These are phyloP conservation scores for Dromius quadrimaculatus DNA, from an alignment of 2,888 invertebrate species.

Conservation along the genomic window DNA sequence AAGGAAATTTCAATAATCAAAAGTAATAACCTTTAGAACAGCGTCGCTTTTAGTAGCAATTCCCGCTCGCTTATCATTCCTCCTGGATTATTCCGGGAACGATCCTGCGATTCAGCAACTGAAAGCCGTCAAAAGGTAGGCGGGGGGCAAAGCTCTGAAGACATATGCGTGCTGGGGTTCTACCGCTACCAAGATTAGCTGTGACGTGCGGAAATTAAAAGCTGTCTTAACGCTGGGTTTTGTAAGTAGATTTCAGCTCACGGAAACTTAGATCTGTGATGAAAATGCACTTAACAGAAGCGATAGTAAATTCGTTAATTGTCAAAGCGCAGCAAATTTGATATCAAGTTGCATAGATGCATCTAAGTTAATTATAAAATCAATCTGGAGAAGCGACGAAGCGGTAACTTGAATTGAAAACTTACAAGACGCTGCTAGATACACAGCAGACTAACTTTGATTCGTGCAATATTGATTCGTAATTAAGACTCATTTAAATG, in stretches of 20 bases:
- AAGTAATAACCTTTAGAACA: no score
- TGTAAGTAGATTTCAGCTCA: slow-evolving; percentile 45
- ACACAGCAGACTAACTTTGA: background rate
- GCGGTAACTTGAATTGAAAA: slow-evolving; percentile 28
- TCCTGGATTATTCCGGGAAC: background rate
- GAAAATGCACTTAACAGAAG: slow-evolving; percentile 50
- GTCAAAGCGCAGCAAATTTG: slow-evolving; percentile 47
- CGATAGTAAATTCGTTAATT: slow-evolving; percentile 48
- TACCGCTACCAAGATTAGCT: slow-evolving; percentile 32
- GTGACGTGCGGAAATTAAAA: slow-evolving; percentile 47
- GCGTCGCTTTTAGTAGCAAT: background rate
- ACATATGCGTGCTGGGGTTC: slow-evolving; percentile 32
- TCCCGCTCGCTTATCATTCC: slow-evolving; percentile 15
- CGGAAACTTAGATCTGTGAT: slow-evolving; percentile 48
- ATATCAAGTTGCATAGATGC: slow-evolving; percentile 50
- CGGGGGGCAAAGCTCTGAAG: background rate
- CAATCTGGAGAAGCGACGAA: slow-evolving; percentile 40
- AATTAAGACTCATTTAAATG: background rate
- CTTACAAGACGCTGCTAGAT: background rate
- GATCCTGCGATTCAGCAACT: background rate
- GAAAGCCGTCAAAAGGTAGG: background rate
- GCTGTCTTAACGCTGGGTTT: slow-evolving; percentile 47
- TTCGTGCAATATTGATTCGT: slow-evolving; percentile 12
- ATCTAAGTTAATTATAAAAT: slow-evolving; percentile 49
- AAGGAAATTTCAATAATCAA: no score